Evolutionary conservation across 2,797 vertebrate species (phyloP), one percentile per base, ranked within the genome.

Genomic region (Dipus sagitta): DNA sequence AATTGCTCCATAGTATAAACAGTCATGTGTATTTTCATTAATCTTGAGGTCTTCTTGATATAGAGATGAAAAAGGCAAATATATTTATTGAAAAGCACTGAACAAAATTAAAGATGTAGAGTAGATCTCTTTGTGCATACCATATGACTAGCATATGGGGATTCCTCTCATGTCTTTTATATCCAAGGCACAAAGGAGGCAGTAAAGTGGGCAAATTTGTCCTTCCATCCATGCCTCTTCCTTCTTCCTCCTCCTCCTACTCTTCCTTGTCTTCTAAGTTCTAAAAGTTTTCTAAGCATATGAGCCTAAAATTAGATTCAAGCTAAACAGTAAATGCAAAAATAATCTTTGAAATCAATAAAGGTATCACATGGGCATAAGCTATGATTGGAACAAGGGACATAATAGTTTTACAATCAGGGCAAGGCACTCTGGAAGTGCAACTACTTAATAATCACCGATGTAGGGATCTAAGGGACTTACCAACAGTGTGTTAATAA

Each of bases 261-360:
- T 30, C 20, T 23, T 38, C 26, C 7, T 12, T 17, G 28, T 47
- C 75, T 52, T 75, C 67, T 52, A 32, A 54, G 38, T 82, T 87
- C 17, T 74, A 74, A 94, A 80, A 23, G 5, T 30, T 77, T 72
- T 42, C 18, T 34, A 34, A 86, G 24, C 38, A 14, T 54, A 54
- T 64, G 23, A 70, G 38, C 4, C 11, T 64, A 71, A 88, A 88
- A 79, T 76, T 87, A n/a, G 20, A 38, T 76, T 84, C 24, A 68
- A 81, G 12, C 17, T 42, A 84, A 92, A 90, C 81, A 28, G 18
- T 21, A 92, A 30, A 38, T 9, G 47, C 20, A 23, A 85, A 90
- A 92, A 76, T 58, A 54, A 74, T 80, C 62, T 91, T 80, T 21
- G 42, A 67, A 90, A 76, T 62, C 64, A 74, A 77, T 26, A 30